phyloP scores from a whole-genome alignment of 2,797 vertebrate genomes.

The Hydrophis major region DNA sequence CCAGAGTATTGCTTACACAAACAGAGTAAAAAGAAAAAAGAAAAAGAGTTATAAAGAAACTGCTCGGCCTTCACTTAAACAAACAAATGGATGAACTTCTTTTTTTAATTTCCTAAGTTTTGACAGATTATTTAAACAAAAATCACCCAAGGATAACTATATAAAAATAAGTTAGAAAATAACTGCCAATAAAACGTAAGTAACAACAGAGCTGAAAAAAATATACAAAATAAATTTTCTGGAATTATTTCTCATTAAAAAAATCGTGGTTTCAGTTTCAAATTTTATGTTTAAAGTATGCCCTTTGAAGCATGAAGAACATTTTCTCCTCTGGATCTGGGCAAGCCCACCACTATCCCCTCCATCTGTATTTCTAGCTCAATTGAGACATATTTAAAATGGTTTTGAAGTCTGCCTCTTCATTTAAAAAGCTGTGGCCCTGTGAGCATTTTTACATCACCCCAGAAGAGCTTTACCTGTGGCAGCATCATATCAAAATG shows the following conservation, averaged over 20 bases:
- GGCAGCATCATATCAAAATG: background rate
- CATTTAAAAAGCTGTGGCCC: background rate
- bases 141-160: background rate
- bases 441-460: background rate
- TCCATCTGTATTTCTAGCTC: background rate
- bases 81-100: background rate
- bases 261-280: background rate
- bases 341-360: background rate
- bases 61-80: background rate
- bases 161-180: background rate
- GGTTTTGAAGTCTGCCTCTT: background rate
- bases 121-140: background rate
- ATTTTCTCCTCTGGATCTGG: background rate
- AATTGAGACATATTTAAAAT: background rate
- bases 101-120: background rate
- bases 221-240: background rate
- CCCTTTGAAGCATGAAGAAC: background rate
- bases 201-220: background rate
- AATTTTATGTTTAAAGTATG: background rate
- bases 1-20: background rate
- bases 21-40: background rate
- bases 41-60: background rate
- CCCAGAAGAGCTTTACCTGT: background rate
- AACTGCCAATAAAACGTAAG: background rate
- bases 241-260: background rate